Evolutionary conservation across 37 sponge, comb jelly and placozoan genomes (phyloP).

Genomic region (Chondrosia reniformis): DNA sequence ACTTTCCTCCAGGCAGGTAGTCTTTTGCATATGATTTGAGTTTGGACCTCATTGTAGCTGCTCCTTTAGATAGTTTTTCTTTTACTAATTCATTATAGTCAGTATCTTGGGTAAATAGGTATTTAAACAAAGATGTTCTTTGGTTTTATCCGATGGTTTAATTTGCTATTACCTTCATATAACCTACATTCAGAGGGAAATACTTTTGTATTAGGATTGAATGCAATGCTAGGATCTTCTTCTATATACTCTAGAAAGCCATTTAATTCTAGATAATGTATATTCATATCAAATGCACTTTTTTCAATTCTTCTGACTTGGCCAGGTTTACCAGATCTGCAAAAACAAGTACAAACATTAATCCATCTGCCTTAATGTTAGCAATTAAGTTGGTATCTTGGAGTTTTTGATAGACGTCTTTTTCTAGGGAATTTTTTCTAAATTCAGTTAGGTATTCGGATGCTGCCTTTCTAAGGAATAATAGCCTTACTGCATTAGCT

Average conservation of each 20-base stretch:
- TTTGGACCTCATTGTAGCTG: conserved; percentile 34
- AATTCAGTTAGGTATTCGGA: no score
- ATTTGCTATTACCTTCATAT: conserved; percentile 27
- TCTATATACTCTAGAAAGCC: conserved; percentile 16
- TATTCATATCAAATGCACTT: conserved; percentile 26
- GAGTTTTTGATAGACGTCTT: conserved; percentile 12
- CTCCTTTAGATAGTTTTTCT: conserved; percentile 25
- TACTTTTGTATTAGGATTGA: conserved; percentile 19
- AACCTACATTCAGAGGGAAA: conserved; percentile 26
- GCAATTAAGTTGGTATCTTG: neutral
- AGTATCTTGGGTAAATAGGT: no score
- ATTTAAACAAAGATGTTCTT: neutral
- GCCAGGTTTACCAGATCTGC: conserved; percentile 24
- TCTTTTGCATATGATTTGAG: conserved; percentile 38
- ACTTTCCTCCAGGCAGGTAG: conserved; percentile 44
- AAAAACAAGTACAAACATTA: conserved; percentile 33
- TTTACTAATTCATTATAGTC: no score
- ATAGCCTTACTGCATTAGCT: conserved; percentile 24
- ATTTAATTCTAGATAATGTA: conserved; percentile 26
- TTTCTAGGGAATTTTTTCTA: neutral
- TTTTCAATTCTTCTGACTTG: conserved; percentile 30
- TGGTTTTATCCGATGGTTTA: conserved; percentile 26
- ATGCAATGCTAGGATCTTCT: neutral
- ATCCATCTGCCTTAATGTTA: conserved; percentile 23
- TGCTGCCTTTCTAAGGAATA: conserved; percentile 26